Evolutionary conservation across 2,888 invertebrate genomes (phyloP).

Genomic region (Nymphalis polychloros): DNA sequence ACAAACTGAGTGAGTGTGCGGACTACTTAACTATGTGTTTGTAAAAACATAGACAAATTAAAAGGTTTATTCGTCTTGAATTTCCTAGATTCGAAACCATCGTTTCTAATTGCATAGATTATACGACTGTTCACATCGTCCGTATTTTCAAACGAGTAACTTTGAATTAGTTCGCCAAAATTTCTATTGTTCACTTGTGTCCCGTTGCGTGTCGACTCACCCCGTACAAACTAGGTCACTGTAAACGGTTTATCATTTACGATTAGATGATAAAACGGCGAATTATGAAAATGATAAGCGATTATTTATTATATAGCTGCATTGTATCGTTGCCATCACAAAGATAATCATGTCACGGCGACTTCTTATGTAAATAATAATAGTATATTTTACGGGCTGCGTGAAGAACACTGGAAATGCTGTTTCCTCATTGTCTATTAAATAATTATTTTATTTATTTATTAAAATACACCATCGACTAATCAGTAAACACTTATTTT

Average conservation of each 20-base stretch:
- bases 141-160: slow-evolving; percentile 38
- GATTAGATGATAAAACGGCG: slow-evolving; percentile 63
- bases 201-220: slow-evolving; percentile 58
- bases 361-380: not conserved
- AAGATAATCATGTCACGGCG: not conserved
- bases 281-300: slow-evolving; percentile 53
- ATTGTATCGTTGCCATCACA: slow-evolving; percentile 4
- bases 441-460: no score
- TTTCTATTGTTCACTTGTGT: slow-evolving; percentile 42
- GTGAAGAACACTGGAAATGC: no score
- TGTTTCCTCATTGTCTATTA: no score
- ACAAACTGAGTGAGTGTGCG: no score
- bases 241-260: slow-evolving; percentile 61
- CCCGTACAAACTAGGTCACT: slow-evolving; percentile 67
- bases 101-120: slow-evolving; percentile 34
- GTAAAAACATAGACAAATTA: no score
- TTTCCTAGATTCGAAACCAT: slow-evolving; percentile 12
- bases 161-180: slow-evolving; percentile 44
- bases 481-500: no score
- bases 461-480: no score
- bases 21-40: no score
- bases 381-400: not conserved
- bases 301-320: slow-evolving; percentile 12
- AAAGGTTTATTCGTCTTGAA: slow-evolving; percentile 1
- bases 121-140: slow-evolving; percentile 31